phyloP scores from a whole-genome alignment of 2,113 vertebrate genomes.

The Seriola aureovittata region DNA sequence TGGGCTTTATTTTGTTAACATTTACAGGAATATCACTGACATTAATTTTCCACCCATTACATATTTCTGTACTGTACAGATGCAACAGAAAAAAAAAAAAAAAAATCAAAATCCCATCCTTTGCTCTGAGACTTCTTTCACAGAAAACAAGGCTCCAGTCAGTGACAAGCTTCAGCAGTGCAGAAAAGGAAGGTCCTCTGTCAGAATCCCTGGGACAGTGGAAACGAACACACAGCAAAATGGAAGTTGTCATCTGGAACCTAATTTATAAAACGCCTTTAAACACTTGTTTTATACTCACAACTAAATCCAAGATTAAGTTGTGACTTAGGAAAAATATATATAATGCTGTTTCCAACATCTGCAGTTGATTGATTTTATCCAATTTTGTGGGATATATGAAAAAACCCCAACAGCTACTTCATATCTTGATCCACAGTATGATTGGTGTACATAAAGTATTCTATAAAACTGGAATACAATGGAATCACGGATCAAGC shows the following conservation, averaged over 20 bases:
- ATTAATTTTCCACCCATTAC: slow-evolving; percentile 82
- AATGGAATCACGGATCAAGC: slow-evolving; percentile 28
- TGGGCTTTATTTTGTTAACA: slow-evolving; percentile 86
- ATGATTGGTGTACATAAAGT: slow-evolving; percentile 25
- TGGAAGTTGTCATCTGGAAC: slow-evolving; percentile 50
- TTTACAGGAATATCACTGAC: slow-evolving; percentile 85
- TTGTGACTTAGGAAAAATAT: slow-evolving; percentile 46
- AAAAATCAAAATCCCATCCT: slow-evolving; percentile 54
- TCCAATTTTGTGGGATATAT: slow-evolving; percentile 37
- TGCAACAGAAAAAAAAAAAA: slow-evolving; percentile 70
- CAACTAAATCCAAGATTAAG: slow-evolving; percentile 37
- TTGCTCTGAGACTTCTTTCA: slow-evolving; percentile 60
- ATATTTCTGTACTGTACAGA: slow-evolving; percentile 80
- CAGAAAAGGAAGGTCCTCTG: slow-evolving; percentile 51
- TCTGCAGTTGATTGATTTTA: slow-evolving; percentile 35
- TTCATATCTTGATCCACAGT: not conserved
- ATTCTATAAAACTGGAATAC: slow-evolving; percentile 47
- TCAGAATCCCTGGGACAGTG: slow-evolving; percentile 63
- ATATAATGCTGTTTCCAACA: slow-evolving; percentile 52
- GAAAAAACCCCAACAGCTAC: not conserved
- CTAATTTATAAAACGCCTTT: slow-evolving; percentile 45
- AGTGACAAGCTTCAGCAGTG: slow-evolving; percentile 73
- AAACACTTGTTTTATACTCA: slow-evolving; percentile 19
- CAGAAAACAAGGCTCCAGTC: slow-evolving; percentile 67
- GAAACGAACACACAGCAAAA: slow-evolving; percentile 51